Conservation (phyloP, 1,140 invertebrate genomes). For the Eubasilissa regina region DNA sequence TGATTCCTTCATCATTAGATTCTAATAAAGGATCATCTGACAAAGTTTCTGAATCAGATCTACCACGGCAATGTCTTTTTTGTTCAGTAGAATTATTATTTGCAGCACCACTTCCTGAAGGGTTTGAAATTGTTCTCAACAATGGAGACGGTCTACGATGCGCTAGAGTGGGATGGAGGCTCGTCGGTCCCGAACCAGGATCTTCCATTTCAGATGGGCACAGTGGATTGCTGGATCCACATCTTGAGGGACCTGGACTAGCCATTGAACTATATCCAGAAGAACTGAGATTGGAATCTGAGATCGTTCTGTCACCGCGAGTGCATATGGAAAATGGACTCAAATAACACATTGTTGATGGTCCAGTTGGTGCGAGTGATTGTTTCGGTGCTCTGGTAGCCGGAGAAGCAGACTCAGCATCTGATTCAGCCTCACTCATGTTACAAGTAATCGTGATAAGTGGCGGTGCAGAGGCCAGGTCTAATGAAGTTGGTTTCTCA, state of each 20-base stretch:
- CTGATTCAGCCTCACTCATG: constrained; percentile 82
- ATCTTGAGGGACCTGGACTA: constrained; percentile 82
- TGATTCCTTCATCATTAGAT: constrained; percentile 82
- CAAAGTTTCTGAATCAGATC: constrained; percentile 79
- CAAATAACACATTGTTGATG: constrained; percentile 78
- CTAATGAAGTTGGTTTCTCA: constrained; percentile 77
- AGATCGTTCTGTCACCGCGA: constrained; percentile 79
- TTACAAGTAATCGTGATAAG: constrained; percentile 83
- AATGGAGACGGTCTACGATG: constrained; percentile 71
- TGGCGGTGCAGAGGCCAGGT: constrained; percentile 78
- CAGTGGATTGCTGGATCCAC: constrained; percentile 83
- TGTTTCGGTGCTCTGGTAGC: constrained; percentile 65
- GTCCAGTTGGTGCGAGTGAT: constrained; percentile 66
- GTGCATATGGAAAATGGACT: constrained; percentile 83
- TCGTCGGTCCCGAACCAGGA: constrained; percentile 70
- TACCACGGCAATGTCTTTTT: constrained; percentile 69
- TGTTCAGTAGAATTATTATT: constrained; percentile 64
- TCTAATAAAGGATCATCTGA: constrained; percentile 79
- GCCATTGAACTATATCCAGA: constrained; percentile 89
- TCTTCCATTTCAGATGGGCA: constrained; percentile 81
- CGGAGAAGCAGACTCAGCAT: constrained; percentile 77
- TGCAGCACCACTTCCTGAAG: constrained; percentile 64
- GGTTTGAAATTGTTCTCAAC: constrained; percentile 71
- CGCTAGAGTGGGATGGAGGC: constrained; percentile 61
- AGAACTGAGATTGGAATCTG: constrained; percentile 85